Conservation (phyloP, 2,888 invertebrate genomes). For the Temnothorax rugatulus region DNA sequence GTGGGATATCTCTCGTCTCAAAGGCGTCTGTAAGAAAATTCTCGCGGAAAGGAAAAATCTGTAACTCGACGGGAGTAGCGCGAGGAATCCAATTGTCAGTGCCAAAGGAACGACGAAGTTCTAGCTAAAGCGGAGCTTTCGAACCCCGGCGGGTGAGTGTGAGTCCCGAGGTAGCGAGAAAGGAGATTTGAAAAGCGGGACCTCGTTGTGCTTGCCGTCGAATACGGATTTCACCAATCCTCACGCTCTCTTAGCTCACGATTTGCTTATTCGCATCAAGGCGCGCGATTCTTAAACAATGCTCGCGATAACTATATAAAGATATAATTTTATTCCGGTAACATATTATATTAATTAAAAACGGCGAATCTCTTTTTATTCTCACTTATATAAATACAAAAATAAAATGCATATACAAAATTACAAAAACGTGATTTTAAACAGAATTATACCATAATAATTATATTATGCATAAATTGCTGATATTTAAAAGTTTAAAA, state of each 20-base stretch:
- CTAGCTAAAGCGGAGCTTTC: constrained; percentile 52
- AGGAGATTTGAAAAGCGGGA: constrained; percentile 60
- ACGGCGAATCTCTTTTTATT: neutral
- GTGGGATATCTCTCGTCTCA: constrained; percentile 70
- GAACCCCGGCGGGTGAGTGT: constrained; percentile 45
- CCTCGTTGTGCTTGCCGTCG: constrained; percentile 26
- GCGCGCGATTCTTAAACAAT: constrained; percentile 12
- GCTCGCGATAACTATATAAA: neutral
- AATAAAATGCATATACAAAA: neutral
- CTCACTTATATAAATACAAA: neutral
- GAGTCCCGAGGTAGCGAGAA: constrained; percentile 47
- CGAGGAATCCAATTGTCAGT: constrained; percentile 80
- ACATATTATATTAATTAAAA: neutral
- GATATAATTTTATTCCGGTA: neutral
- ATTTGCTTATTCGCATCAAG: constrained; percentile 41
- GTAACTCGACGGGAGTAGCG: constrained; percentile 80
- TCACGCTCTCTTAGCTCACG: constrained; percentile 28
- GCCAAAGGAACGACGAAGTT: constrained; percentile 69
- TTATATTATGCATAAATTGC: neutral
- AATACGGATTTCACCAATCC: constrained; percentile 48
- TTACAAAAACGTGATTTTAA: neutral
- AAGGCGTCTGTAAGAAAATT: constrained; percentile 78
- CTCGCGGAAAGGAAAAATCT: constrained; percentile 80
- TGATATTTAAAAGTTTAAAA: neutral
- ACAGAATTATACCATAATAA: neutral